A percentile compares a stretch with the other conserved stretches of the same genome.
These are phyloP conservation scores for Stigmatopora argus DNA, from an alignment of 2,113 vertebrate genomes.

Conservation along the genomic window DNA sequence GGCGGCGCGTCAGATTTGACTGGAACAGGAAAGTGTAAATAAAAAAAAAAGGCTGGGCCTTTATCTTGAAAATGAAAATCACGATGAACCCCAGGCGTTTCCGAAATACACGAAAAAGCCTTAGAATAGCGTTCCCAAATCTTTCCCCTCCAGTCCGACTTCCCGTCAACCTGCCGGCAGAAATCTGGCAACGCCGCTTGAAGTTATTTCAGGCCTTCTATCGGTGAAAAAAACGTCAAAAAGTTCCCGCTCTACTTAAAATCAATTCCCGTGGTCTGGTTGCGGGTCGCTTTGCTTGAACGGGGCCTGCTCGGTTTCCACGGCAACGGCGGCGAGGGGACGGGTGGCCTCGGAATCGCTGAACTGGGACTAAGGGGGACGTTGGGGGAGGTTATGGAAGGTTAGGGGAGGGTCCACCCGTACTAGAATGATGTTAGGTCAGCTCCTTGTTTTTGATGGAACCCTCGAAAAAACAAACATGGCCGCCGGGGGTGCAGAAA, in stretches of 20 bases:
- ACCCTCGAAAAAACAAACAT: slow-evolving; percentile 16
- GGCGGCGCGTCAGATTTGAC: slow-evolving; percentile 24
- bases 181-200: slow-evolving; percentile 11
- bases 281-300: slow-evolving; percentile 24
- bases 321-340: slow-evolving; percentile 57
- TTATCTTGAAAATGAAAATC: too few species aligned
- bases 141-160: slow-evolving; percentile 5
- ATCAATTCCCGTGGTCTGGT: slow-evolving; percentile 3
- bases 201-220: slow-evolving; percentile 3
- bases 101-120: not conserved
- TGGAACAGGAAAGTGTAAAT: slow-evolving; percentile 16
- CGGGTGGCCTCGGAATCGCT: slow-evolving; percentile 33
- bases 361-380: slow-evolving; percentile 34
- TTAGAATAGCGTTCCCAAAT: not conserved
- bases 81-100: not conserved
- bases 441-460: slow-evolving; percentile 8
- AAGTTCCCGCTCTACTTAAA: slow-evolving; percentile 1
- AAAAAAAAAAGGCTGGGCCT: not conserved
- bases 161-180: slow-evolving; percentile 37
- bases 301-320: slow-evolving; percentile 45
- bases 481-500: not conserved
- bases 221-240: not conserved
- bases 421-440: slow-evolving; percentile 40
- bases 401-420: slow-evolving; percentile 16
- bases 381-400: slow-evolving; percentile 21